Evolutionary conservation across 2,888 invertebrate genomes (phyloP).

Genomic region (Drosophila monieri): DNA sequence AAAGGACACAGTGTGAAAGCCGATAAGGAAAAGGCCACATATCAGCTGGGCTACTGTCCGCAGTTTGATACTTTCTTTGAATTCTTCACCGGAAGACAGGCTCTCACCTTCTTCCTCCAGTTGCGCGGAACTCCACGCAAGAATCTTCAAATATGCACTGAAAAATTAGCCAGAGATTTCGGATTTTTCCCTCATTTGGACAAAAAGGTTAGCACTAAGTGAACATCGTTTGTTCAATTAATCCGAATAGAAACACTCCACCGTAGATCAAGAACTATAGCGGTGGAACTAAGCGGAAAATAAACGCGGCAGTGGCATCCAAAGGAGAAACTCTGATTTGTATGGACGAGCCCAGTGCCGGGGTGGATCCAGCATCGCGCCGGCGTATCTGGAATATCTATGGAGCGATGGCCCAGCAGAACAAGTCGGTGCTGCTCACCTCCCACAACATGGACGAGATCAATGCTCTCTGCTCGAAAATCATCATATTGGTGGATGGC

Average conservation of each 20-base stretch:
- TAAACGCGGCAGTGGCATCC: constrained; percentile 88
- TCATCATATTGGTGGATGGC: constrained; percentile 92
- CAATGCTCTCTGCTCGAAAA: constrained; percentile 90
- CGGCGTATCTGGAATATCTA: constrained; percentile 91
- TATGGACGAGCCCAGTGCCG: constrained; percentile 87
- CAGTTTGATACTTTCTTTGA: constrained; percentile 89
- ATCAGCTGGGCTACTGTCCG: constrained; percentile 88
- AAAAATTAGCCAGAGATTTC: constrained; percentile 80
- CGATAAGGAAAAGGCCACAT: constrained; percentile 85
- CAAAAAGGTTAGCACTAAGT: constrained; percentile 83
- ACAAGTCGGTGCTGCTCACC: constrained; percentile 90
- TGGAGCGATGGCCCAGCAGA: constrained; percentile 86
- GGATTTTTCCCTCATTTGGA: constrained; percentile 86
- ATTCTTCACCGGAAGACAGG: constrained; percentile 88
- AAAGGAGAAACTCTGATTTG: constrained; percentile 88
- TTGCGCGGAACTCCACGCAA: constrained; percentile 69
- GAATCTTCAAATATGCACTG: constrained; percentile 84
- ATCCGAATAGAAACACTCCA: background rate
- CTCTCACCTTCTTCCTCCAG: constrained; percentile 86
- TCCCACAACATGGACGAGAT: constrained; percentile 94
- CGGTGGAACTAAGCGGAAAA: constrained; percentile 89
- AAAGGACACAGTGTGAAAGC: constrained; percentile 85
- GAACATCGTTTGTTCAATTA: background rate
- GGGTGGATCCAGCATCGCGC: constrained; percentile 84
- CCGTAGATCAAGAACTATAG: constrained; percentile 85